These are phyloP conservation scores for Neosalanx taihuensis DNA, from an alignment of 2,797 vertebrate species.

Conservation along the genomic window DNA sequence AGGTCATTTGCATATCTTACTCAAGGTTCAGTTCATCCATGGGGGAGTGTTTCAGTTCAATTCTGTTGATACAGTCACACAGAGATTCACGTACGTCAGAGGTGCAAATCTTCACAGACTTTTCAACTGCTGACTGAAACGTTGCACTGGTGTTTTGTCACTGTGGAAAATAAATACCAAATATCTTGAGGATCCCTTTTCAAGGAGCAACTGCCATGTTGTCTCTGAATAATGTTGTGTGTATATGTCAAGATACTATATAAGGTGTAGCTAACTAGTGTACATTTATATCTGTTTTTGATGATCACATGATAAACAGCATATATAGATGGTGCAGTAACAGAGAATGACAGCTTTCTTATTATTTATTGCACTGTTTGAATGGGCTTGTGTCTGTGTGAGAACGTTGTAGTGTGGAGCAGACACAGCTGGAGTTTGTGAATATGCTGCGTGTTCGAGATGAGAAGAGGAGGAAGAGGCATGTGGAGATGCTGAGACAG, in stretches of 20 bases:
- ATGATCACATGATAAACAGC: too few species aligned
- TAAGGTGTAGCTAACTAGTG: too few species aligned
- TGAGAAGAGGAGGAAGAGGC: constrained; percentile 66
- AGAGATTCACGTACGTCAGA: neutral
- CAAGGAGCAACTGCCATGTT: too few species aligned
- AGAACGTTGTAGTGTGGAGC: constrained; percentile 45
- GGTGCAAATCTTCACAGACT: constrained; percentile 46
- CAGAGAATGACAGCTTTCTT: too few species aligned
- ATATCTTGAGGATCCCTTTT: too few species aligned
- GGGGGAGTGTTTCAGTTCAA: constrained; percentile 34
- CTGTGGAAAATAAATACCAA: constrained; percentile 36
- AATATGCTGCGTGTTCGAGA: constrained; percentile 71
- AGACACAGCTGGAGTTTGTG: constrained; percentile 66
- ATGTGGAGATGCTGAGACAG: constrained; percentile 62
- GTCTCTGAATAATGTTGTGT: too few species aligned
- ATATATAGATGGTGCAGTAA: too few species aligned
- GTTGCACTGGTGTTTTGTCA: constrained; percentile 38
- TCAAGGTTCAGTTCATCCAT: constrained; percentile 3
- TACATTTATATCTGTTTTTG: too few species aligned
- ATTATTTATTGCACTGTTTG: neutral
- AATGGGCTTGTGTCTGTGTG: constrained; percentile 3
- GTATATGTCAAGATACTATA: too few species aligned
- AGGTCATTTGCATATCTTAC: too few species aligned
- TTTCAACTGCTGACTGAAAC: constrained; percentile 11
- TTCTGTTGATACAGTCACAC: constrained; percentile 16